Evolutionary conservation across 2,113 vertebrate genomes (phyloP).

Genomic region (Cnemophilus loriae): DNA sequence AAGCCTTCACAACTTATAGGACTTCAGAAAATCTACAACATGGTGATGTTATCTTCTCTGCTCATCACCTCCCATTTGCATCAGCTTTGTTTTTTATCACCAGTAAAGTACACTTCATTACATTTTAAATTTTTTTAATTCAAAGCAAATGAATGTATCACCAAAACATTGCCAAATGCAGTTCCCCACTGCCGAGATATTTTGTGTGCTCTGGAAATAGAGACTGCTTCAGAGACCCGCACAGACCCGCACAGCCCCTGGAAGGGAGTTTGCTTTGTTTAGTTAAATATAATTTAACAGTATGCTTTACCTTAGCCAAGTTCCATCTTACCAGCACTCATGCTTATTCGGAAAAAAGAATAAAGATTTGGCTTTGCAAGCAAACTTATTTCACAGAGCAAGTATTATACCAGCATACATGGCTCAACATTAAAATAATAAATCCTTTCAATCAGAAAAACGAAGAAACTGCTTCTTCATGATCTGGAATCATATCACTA

Average conservation of each 20-base stretch:
- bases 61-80: background rate
- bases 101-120: background rate
- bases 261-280: background rate
- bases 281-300: background rate
- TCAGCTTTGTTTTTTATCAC: background rate
- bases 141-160: background rate
- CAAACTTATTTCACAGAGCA: background rate
- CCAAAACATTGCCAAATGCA: background rate
- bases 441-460: conserved; percentile 17
- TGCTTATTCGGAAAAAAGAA: background rate
- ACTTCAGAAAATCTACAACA: background rate
- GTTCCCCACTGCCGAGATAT: background rate
- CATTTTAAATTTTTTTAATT: background rate
- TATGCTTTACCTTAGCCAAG: background rate
- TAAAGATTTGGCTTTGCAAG: background rate
- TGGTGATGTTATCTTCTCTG: background rate
- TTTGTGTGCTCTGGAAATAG: background rate
- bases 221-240: background rate
- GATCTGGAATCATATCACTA: conserved; percentile 36
- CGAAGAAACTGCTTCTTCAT: conserved; percentile 21
- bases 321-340: background rate
- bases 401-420: background rate
- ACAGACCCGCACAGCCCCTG: background rate
- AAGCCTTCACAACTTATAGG: background rate
- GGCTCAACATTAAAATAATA: conserved; percentile 8